Conservation (phyloP, 2,797 vertebrate species). For the Okamejei kenojei region DNA sequence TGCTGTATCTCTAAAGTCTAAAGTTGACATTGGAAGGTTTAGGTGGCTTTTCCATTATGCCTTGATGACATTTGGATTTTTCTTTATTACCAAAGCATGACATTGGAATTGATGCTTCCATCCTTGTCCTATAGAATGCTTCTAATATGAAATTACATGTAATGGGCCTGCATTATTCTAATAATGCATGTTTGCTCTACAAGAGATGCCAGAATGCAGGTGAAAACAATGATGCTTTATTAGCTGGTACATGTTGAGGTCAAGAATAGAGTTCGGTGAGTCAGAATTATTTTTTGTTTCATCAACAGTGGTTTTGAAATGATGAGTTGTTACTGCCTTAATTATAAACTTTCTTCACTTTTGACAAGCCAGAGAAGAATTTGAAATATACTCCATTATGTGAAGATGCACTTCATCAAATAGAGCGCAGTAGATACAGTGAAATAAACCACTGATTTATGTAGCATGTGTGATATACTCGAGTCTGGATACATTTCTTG, state of each 20-base stretch:
- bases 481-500: constrained; percentile 6
- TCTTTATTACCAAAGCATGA: background rate
- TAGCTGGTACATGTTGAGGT: background rate
- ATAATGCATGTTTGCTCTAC: background rate
- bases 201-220: background rate
- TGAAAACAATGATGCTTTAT: background rate
- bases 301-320: background rate
- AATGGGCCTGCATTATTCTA: background rate
- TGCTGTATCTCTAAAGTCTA: too few relatives aligned
- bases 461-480: background rate
- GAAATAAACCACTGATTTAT: background rate
- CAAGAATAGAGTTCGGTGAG: background rate
- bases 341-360: background rate
- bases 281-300: background rate
- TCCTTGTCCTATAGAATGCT: background rate
- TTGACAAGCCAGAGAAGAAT: background rate
- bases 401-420: background rate
- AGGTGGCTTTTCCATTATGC: background rate
- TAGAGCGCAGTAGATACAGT: background rate
- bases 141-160: background rate
- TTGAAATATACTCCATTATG: background rate
- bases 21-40: background rate
- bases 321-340: background rate
- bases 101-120: background rate
- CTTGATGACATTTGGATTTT: background rate